phyloP scores from a whole-genome alignment of 2,797 vertebrate genomes.

The Coregonus suidteri region DNA sequence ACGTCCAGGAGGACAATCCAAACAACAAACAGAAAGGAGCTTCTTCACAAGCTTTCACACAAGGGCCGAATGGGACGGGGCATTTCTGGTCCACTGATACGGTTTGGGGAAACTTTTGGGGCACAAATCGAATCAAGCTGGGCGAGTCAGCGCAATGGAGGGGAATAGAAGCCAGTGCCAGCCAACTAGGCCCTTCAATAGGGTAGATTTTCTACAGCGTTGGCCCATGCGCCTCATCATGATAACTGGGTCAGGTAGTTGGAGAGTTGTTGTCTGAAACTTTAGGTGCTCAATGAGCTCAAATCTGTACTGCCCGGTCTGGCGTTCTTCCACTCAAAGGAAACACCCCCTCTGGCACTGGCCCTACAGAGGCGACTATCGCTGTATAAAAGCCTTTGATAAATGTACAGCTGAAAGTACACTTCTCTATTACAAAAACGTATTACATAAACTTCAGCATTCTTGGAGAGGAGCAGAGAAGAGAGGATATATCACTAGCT shows the following conservation, averaged over 20 bases:
- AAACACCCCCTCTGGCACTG: not conserved
- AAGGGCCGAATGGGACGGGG: constrained; percentile 31
- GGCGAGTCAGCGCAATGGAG: constrained; percentile 36
- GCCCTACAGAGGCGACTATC: not conserved
- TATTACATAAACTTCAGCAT: not conserved
- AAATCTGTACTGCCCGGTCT: not conserved
- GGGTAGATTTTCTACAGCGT: constrained; percentile 27
- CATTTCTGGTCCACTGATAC: constrained; percentile 61
- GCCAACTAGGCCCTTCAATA: constrained; percentile 44
- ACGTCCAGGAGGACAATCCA: constrained; percentile 31
- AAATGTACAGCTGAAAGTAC: not conserved
- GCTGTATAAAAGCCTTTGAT: not conserved
- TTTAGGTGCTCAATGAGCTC: not conserved
- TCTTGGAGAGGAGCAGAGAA: not conserved
- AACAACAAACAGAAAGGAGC: constrained; percentile 53
- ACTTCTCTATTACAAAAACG: not conserved
- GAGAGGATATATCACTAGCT: not conserved
- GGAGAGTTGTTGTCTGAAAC: not conserved
- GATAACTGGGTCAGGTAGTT: constrained; percentile 22
- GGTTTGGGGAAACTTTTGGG: constrained; percentile 62
- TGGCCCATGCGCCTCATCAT: constrained; percentile 15
- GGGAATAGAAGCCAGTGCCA: constrained; percentile 47
- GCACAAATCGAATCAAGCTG: constrained; percentile 56
- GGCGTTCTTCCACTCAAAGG: not conserved
- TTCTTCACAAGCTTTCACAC: constrained; percentile 28